Percentiles rank a stretch among this genome's conserved stretches.
Evolutionary conservation across 2,113 vertebrate species (phyloP).

Genomic region (Crotalus helleri): DNA sequence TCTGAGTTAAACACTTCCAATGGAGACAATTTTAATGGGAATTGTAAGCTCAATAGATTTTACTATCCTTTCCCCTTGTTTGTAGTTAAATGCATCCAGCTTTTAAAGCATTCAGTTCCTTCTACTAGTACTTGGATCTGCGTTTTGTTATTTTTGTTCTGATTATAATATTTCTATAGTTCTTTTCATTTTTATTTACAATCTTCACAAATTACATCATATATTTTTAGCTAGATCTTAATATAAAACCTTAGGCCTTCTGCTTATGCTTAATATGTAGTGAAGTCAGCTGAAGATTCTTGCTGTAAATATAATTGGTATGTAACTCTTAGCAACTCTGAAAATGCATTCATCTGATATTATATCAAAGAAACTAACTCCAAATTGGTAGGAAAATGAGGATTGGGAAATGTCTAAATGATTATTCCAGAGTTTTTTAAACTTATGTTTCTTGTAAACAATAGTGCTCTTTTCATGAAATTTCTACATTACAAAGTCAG

Average conservation of each 20-base stretch:
- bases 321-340: not conserved
- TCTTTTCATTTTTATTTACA: not conserved
- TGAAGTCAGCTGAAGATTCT: not conserved
- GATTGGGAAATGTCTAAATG: not conserved
- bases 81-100: not conserved
- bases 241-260: not conserved
- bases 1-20: not conserved
- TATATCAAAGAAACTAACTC: not conserved
- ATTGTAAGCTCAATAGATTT: not conserved
- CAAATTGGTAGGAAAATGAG: not conserved
- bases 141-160: not conserved
- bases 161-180: not conserved
- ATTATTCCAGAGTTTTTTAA: not conserved
- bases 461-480: not conserved
- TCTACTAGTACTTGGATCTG: not conserved
- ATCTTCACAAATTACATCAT: not conserved
- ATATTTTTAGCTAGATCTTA: not conserved
- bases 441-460: not conserved
- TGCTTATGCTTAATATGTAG: not conserved
- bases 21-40: not conserved
- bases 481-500: not conserved
- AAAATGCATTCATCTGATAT: not conserved
- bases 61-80: not conserved
- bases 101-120: not conserved
- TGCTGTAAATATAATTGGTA: not conserved